These are phyloP conservation scores for Arothron firmamentum DNA, from an alignment of 2,113 vertebrate species.

Conservation along the genomic window DNA sequence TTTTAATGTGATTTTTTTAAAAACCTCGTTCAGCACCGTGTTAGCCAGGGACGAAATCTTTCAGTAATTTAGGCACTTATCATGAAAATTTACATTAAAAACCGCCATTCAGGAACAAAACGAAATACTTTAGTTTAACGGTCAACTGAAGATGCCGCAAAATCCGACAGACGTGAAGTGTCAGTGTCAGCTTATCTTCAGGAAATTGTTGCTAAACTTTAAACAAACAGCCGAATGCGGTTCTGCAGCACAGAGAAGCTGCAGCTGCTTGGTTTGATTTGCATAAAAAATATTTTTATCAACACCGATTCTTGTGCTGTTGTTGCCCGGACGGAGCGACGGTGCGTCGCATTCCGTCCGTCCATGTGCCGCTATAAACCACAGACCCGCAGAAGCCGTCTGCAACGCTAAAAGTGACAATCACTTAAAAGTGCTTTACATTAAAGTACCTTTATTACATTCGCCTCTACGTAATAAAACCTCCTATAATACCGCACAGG, in stretches of 20 bases:
- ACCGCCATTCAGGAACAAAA: background rate
- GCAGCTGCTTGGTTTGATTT: slow-evolving; percentile 21
- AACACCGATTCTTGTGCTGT: slow-evolving; percentile 38
- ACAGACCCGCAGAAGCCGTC: slow-evolving; percentile 32
- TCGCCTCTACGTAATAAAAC: slow-evolving; percentile 58
- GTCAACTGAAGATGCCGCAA: slow-evolving; percentile 25
- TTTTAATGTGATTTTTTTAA: slow-evolving; percentile 3
- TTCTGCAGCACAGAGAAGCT: slow-evolving; percentile 35
- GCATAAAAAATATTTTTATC: slow-evolving; percentile 19
- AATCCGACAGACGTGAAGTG: slow-evolving; percentile 32
- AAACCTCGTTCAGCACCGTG: slow-evolving; percentile 52
- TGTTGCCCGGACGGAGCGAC: slow-evolving; percentile 25
- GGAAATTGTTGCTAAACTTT: slow-evolving; percentile 30
- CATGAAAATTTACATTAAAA: slow-evolving; percentile 39
- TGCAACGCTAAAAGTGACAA: slow-evolving; percentile 46
- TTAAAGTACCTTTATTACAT: slow-evolving; percentile 67
- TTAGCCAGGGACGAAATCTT: slow-evolving; percentile 26
- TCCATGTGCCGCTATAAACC: slow-evolving; percentile 32
- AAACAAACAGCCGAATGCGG: slow-evolving; percentile 26
- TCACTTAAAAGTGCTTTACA: slow-evolving; percentile 75
- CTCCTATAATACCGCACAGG: slow-evolving; percentile 51
- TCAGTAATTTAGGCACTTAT: slow-evolving; percentile 71
- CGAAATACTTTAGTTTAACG: slow-evolving; percentile 33
- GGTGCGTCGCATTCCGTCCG: slow-evolving; percentile 10
- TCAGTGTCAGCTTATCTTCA: slow-evolving; percentile 7